Evolutionary conservation across 2,888 invertebrate species (phyloP).

Genomic region (Euplexia lucipara): DNA sequence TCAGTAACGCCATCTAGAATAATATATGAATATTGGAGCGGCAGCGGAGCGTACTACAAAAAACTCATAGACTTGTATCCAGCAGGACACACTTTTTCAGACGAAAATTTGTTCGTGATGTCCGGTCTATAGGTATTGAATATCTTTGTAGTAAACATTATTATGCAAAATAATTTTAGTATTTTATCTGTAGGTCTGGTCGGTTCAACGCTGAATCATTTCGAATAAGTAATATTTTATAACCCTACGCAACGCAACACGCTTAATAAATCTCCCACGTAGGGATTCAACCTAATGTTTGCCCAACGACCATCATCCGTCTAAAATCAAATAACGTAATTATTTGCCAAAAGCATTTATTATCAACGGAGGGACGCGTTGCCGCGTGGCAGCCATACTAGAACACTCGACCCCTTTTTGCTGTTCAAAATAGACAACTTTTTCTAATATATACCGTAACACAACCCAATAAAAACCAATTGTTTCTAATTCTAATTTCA

Average conservation of each 20-base stretch:
- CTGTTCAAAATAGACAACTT: constrained; percentile 20
- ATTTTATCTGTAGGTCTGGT: not conserved
- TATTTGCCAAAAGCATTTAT: constrained; percentile 90
- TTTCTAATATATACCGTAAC: constrained; percentile 14
- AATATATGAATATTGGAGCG: no score
- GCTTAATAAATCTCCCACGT: constrained; percentile 83
- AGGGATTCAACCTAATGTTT: constrained; percentile 78
- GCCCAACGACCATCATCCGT: constrained; percentile 87
- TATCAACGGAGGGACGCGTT: constrained; percentile 85
- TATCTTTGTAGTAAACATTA: no score
- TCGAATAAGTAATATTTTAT: constrained; percentile 11
- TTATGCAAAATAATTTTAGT: not conserved
- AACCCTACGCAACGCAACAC: constrained; percentile 65
- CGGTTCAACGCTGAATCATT: no score
- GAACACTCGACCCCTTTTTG: constrained; percentile 55
- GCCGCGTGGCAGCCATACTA: constrained; percentile 81
- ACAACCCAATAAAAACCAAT: not conserved
- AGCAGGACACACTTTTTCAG: no score
- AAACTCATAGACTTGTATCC: no score
- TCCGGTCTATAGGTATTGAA: no score
- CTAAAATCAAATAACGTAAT: constrained; percentile 90
- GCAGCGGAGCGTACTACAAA: no score
- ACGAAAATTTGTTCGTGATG: no score
- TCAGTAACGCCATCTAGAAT: no score
- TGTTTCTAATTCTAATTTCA: not conserved